Conservation (phyloP, 2,888 invertebrate genomes). For the Drosophila falleni region DNA sequence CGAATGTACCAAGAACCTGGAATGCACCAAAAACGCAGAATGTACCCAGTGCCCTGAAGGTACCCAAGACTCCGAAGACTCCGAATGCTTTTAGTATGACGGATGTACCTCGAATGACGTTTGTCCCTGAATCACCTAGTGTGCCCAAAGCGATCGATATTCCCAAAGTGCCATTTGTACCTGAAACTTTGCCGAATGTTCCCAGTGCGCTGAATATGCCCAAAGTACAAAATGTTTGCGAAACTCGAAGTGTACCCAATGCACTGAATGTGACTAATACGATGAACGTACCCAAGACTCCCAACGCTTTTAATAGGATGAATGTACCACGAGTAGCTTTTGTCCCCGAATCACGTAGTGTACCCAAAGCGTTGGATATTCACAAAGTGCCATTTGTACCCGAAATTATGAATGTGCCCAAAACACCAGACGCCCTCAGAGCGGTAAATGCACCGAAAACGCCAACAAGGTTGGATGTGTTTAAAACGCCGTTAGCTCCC, state of each 20-base stretch:
- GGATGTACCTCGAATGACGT: background rate
- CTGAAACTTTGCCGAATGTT: background rate
- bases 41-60: background rate
- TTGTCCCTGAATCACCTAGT: too few relatives aligned
- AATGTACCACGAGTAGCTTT: background rate
- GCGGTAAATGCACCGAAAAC: background rate
- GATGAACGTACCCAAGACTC: background rate
- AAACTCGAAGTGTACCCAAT: too few relatives aligned
- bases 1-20: background rate
- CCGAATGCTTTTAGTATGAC: background rate
- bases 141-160: too few relatives aligned
- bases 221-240: background rate
- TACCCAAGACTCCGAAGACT: too few relatives aligned
- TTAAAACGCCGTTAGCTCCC: background rate
- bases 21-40: background rate
- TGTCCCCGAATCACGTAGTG: too few relatives aligned
- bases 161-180: too few relatives aligned
- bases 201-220: background rate
- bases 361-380: too few relatives aligned
- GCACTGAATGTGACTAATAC: background rate
- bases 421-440: too few relatives aligned
- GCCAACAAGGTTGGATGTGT: background rate
- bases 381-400: too few relatives aligned
- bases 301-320: background rate
- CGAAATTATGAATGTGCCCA: background rate